phyloP scores from a whole-genome alignment of 2,113 vertebrate genomes.

The Ceuthmochares aereus region DNA sequence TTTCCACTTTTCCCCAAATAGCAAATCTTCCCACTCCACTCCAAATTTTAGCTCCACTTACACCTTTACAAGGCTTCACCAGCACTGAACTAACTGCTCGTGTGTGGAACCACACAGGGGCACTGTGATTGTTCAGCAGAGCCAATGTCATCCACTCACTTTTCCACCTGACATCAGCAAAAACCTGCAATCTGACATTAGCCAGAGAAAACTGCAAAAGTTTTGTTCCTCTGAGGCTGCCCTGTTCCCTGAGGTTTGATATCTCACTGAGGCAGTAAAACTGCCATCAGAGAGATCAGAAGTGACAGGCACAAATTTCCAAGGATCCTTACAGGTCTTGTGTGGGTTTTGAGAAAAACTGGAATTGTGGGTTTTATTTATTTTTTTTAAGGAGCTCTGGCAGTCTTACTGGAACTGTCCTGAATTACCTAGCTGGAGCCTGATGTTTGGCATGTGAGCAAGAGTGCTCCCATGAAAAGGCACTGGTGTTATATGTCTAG shows the following conservation, averaged over 20 bases:
- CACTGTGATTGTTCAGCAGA: not conserved
- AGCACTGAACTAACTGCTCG: not conserved
- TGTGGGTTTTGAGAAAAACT: not conserved
- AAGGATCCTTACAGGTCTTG: not conserved
- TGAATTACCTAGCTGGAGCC: not conserved
- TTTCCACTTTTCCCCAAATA: not conserved
- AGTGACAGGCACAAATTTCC: conserved; percentile 24
- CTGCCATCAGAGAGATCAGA: not conserved
- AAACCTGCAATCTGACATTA: not conserved
- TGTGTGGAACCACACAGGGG: not conserved
- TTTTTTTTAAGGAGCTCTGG: not conserved
- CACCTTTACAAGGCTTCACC: not conserved
- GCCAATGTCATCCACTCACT: not conserved
- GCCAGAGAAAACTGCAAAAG: not conserved
- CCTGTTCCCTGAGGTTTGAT: not conserved
- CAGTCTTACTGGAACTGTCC: not conserved
- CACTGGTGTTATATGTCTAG: conserved; percentile 72
- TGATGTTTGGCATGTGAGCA: not conserved
- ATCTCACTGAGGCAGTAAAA: not conserved
- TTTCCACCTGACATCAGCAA: not conserved
- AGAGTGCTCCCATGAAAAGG: conserved; percentile 62
- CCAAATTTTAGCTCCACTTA: not conserved
- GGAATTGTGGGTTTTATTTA: not conserved
- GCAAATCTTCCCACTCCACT: not conserved
- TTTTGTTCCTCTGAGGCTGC: not conserved